Conservation (phyloP, 2,888 invertebrate genomes). For the Amaurobius ferox region DNA sequence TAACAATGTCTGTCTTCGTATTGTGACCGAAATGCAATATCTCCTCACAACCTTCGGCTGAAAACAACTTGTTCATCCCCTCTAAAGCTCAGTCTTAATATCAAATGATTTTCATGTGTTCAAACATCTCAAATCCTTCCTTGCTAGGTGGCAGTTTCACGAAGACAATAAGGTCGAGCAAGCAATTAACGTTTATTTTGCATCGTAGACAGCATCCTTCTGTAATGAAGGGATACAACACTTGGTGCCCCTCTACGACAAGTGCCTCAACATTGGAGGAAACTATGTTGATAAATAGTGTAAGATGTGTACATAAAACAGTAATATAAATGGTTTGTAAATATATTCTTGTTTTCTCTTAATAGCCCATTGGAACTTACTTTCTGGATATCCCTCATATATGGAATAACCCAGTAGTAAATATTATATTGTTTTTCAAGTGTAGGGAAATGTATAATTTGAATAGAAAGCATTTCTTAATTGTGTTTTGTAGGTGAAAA, state of each 20-base stretch:
- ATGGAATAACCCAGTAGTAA: no score
- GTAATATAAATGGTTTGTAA: not conserved
- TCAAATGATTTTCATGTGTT: constrained; percentile 1
- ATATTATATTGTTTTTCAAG: no score
- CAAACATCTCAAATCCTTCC: not conserved
- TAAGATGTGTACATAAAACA: not conserved
- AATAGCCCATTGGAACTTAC: not conserved
- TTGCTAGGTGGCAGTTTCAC: not conserved
- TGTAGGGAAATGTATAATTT: no score
- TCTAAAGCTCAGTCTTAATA: constrained; percentile 5
- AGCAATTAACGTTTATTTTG: not conserved
- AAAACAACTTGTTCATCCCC: not conserved
- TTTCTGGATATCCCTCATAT: not conserved
- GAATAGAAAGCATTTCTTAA: no score
- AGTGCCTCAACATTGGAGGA: not conserved
- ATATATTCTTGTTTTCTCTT: not conserved
- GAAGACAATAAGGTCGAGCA: not conserved
- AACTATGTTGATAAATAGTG: not conserved
- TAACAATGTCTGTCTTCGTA: not conserved
- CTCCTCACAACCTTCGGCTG: not conserved
- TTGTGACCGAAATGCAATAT: no score
- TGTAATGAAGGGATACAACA: not conserved
- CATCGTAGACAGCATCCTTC: not conserved
- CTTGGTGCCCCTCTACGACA: not conserved
- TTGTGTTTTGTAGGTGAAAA: no score